Evolutionary conservation across 2,888 invertebrate species (phyloP), one percentile per base, ranked within the genome.

Genomic region (Spatulosminthurus flaviceps): DNA sequence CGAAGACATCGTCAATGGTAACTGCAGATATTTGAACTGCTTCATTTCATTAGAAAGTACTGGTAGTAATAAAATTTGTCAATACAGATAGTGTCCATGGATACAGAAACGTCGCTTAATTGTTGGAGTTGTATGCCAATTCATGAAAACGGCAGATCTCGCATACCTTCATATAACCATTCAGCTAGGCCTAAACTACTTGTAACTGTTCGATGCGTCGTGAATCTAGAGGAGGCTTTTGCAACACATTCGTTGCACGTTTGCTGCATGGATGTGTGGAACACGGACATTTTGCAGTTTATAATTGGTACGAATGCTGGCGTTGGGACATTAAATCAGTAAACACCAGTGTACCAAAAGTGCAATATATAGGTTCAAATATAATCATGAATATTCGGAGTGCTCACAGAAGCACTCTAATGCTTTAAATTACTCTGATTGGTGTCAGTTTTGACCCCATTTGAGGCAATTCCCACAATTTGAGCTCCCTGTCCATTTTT

Each of bases 131-230:
- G 83, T 73, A 70, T 81, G 13, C 64, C 79, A 16, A 64, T 81
- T 29, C 73, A 72, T 11, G 82, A 81, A 22, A 43, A n/a, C 7
- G 64, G 69, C 13, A 22, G 66, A 1, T 11, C 21, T 28, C 75
- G 16, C 13, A 80, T 16, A 69, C 61, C 19, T 13, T 78, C 1
- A 9, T 60, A 67, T 11, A 73, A 83, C 67, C 80, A 80, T 42
- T 81, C 83, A 9, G 79, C 83, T 16, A 82, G 83, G 83, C 81
- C 82, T 0, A 81, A 74, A 21, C 73, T 83, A 34, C 79, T 81
- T 29, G 78, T 83, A 22, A 77, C 82, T 0, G 78, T 81, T n/a
- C 66, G 79, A 0, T 42, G 73, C 34, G 79, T 79, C 7, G 29
- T 79, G 24, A 79, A 69, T 5, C 19, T 79, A 43, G 79, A 79